phyloP scores from a whole-genome alignment of 2,113 vertebrate genomes.

The Lutjanus erythropterus region DNA sequence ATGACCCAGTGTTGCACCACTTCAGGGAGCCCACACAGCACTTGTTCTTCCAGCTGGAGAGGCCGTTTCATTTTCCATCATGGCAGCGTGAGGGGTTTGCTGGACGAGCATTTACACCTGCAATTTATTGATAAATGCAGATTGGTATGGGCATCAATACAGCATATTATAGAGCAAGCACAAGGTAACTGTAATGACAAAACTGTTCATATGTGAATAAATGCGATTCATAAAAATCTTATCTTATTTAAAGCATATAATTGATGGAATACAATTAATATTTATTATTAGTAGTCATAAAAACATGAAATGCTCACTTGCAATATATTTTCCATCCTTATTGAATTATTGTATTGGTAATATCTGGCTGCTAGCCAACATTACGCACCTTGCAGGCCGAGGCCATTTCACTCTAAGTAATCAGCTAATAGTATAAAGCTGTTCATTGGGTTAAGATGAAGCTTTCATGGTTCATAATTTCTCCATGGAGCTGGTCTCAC shows the following conservation, averaged over 20 bases:
- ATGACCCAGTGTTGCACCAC: slow-evolving; percentile 63
- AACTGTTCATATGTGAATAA: background rate
- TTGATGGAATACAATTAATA: background rate
- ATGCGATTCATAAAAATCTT: background rate
- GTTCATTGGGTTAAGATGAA: background rate
- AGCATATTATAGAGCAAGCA: background rate
- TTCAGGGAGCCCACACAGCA: slow-evolving; percentile 69
- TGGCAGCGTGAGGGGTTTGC: slow-evolving; percentile 34
- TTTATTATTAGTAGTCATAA: background rate
- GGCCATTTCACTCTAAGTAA: slow-evolving; percentile 21
- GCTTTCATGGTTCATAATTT: slow-evolving; percentile 1
- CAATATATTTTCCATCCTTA: background rate
- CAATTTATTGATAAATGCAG: slow-evolving; percentile 61
- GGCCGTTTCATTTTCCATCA: slow-evolving; percentile 49
- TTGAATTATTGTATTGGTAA: slow-evolving; percentile 17
- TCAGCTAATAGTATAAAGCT: slow-evolving; percentile 12
- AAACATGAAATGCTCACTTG: background rate
- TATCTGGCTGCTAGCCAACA: slow-evolving; percentile 3
- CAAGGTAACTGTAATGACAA: background rate
- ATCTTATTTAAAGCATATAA: background rate
- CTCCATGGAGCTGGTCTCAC: background rate
- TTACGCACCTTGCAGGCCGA: background rate
- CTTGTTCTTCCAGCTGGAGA: slow-evolving; percentile 73
- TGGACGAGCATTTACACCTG: slow-evolving; percentile 59
- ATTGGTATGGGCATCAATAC: slow-evolving; percentile 19